Evolutionary conservation across 2,113 vertebrate genomes (phyloP).

Genomic region (Anarrhichthys ocellatus): DNA sequence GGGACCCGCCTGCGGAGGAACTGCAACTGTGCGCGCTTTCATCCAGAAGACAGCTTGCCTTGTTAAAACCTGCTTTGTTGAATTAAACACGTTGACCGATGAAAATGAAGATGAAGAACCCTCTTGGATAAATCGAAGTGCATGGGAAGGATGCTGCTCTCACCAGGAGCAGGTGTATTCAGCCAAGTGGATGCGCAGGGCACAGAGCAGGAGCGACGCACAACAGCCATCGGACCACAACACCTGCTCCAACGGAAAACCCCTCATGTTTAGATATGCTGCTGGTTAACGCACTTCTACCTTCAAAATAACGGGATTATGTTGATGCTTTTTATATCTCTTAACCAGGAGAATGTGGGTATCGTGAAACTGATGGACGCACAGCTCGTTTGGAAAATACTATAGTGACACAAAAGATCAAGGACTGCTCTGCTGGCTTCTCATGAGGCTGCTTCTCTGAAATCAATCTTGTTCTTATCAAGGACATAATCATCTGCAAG

Average conservation of each 20-base stretch:
- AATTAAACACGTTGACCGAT: not conserved
- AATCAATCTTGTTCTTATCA: constrained; percentile 21
- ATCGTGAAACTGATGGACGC: constrained; percentile 24
- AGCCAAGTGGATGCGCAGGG: constrained; percentile 57
- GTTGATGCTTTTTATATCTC: not conserved
- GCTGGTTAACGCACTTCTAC: not conserved
- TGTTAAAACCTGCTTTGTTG: constrained; percentile 5
- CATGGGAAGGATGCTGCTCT: constrained; percentile 54
- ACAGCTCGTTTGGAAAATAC: constrained; percentile 29
- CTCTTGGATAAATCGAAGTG: constrained; percentile 29
- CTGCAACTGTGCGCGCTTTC: constrained; percentile 29
- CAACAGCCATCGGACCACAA: constrained; percentile 35
- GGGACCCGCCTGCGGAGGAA: constrained; percentile 24
- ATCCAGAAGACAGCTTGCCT: constrained; percentile 4
- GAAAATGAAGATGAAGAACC: constrained; percentile 10
- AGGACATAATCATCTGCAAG: constrained; percentile 40
- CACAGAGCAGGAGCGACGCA: constrained; percentile 47
- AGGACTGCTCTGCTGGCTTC: constrained; percentile 9
- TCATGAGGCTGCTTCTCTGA: not conserved
- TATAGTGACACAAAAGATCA: not conserved
- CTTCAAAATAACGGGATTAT: constrained; percentile 28
- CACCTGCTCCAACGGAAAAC: constrained; percentile 58
- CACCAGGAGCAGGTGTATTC: constrained; percentile 71
- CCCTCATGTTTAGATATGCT: not conserved
- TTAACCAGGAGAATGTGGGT: constrained; percentile 2